phyloP scores from a whole-genome alignment of 2,888 invertebrate genomes.

The Rhingia campestris region DNA sequence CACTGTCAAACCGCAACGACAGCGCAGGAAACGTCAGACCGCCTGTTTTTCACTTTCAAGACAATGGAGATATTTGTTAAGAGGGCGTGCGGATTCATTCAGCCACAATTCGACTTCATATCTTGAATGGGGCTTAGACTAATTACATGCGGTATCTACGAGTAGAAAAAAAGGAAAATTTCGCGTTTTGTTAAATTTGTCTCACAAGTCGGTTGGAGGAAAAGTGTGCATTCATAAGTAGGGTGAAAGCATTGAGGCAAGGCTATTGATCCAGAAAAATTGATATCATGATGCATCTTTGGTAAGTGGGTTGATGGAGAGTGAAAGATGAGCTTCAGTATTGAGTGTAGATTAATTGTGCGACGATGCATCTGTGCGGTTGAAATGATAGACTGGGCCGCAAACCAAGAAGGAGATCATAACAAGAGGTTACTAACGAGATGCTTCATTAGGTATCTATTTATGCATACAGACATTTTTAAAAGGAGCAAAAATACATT shows the following conservation, averaged over 20 bases:
- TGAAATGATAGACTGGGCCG: conserved; percentile 4
- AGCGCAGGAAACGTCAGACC: conserved; percentile 25
- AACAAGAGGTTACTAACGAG: background rate
- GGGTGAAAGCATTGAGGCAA: conserved; percentile 52
- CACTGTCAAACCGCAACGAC: conserved; percentile 59
- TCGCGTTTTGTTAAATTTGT: background rate
- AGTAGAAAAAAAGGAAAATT: conserved; percentile 39
- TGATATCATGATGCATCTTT: conserved; percentile 47
- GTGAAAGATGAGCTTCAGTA: conserved; percentile 36
- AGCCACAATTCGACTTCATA: conserved; percentile 38
- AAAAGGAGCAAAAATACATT: too few relatives aligned
- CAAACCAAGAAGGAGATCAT: background rate
- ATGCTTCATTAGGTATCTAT: background rate
- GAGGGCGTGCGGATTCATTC: conserved; percentile 45
- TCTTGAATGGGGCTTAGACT: conserved; percentile 47
- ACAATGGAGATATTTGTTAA: conserved; percentile 61
- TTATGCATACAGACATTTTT: too few relatives aligned
- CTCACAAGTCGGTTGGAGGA: conserved; percentile 22
- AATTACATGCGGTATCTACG: conserved; percentile 22
- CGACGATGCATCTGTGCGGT: conserved; percentile 10
- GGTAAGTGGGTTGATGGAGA: conserved; percentile 48
- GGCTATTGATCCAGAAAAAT: conserved; percentile 60
- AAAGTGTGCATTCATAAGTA: conserved; percentile 43
- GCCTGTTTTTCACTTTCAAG: conserved; percentile 33
- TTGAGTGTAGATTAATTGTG: background rate